Conservation (phyloP, 2,113 vertebrate species). For the Delphinus delphis region DNA sequence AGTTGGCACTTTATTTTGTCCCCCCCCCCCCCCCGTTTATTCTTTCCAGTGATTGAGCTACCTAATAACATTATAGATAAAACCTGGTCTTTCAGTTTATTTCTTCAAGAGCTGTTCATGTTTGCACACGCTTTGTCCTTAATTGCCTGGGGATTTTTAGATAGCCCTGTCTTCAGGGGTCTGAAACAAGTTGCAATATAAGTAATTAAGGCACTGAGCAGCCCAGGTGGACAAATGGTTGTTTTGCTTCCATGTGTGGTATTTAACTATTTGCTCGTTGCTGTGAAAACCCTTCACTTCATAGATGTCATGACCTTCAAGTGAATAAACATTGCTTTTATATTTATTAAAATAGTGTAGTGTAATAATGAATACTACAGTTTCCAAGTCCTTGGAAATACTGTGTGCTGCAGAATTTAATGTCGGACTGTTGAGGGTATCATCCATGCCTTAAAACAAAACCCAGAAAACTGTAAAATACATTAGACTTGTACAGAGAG, state of each 20-base stretch:
- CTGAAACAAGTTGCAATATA: constrained; percentile 66
- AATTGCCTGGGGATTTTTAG: constrained; percentile 73
- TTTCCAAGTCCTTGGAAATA: not conserved
- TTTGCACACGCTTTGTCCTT: constrained; percentile 67
- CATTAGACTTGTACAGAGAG: not conserved
- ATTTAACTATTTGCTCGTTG: constrained; percentile 71
- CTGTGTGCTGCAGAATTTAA: not conserved
- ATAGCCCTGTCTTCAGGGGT: constrained; percentile 51
- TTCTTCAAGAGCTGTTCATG: constrained; percentile 67
- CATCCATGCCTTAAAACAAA: not conserved
- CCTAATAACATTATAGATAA: constrained; percentile 78
- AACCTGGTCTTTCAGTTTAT: constrained; percentile 70
- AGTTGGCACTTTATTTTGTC: constrained; percentile 3
- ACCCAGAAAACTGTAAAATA: not conserved
- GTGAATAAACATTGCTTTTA: constrained; percentile 30
- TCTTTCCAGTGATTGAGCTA: constrained; percentile 76
- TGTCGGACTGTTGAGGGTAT: not conserved
- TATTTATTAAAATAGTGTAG: constrained; percentile 46
- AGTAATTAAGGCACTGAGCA: constrained; percentile 61
- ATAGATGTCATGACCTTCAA: constrained; percentile 52
- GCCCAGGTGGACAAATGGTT: constrained; percentile 47
- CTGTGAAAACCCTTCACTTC: constrained; percentile 69
- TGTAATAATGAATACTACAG: not conserved
- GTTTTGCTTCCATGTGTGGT: constrained; percentile 65
- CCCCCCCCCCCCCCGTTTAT: not conserved